Evolutionary conservation across 2,888 invertebrate species (phyloP).

Genomic region (Eudiplozoon nipponicum): DNA sequence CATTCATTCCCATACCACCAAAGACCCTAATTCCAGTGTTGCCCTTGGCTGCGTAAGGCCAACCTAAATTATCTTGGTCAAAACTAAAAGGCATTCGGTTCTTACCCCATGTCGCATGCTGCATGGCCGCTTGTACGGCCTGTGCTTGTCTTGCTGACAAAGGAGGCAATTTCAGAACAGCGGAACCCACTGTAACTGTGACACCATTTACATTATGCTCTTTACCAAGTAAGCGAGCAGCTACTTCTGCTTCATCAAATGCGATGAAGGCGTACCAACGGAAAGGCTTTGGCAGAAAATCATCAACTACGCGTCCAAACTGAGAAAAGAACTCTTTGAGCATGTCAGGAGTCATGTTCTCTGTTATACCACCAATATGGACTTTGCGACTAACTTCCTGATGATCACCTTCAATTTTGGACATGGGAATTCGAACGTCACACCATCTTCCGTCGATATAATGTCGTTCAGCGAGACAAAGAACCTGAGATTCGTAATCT

Average conservation of each 20-base stretch:
- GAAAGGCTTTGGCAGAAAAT: conserved; percentile 74
- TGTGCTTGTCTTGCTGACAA: neutral
- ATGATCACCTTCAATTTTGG: conserved; percentile 45
- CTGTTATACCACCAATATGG: conserved; percentile 68
- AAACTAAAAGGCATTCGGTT: neutral
- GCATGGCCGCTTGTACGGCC: neutral
- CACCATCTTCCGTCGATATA: conserved; percentile 92
- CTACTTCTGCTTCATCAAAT: conserved; percentile 59
- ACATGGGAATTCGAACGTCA: conserved; percentile 85
- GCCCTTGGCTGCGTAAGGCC: no score
- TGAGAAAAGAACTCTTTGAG: conserved; percentile 48
- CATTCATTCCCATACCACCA: no score
- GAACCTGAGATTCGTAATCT: conserved; percentile 67
- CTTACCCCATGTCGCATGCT: neutral
- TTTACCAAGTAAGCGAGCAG: conserved; percentile 57
- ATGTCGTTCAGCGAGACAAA: conserved; percentile 64
- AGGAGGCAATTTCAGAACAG: conserved; percentile 38
- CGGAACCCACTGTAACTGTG: conserved; percentile 40
- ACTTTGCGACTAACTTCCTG: conserved; percentile 61
- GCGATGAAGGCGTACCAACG: conserved; percentile 43
- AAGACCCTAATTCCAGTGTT: no score
- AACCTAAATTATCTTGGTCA: no score
- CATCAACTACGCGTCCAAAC: conserved; percentile 47
- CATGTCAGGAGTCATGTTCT: conserved; percentile 60
- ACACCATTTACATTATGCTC: conserved; percentile 38